Evolutionary conservation across 2,113 vertebrate genomes (phyloP), one percentile per base, ranked within the genome.

Genomic region (Phylloscopus trochilus): DNA sequence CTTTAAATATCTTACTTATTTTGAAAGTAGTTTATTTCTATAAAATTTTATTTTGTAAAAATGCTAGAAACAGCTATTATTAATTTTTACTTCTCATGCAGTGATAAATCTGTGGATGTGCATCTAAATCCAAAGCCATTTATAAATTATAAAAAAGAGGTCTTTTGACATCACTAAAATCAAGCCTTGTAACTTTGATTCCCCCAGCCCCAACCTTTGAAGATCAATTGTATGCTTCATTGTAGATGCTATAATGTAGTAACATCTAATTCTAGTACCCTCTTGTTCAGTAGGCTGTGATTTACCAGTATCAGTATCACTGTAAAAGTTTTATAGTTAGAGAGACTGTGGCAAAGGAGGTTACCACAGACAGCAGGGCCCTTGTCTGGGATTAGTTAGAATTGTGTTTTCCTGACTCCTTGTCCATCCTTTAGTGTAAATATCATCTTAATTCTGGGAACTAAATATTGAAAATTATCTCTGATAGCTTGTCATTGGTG

Each of bases 291-390:
- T 9, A 62, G 33, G 10, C 49, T 62, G 15, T 63, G 30, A 22
- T 63, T 67, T 76, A 24, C 21, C 35, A 22, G 3, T 60, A n/a
- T 59, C 4, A 37, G 30, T 78, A 47, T 10, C 7, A 12, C 3
- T 35, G 10, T 13, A 67, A 4, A 62, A n/a, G 20, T 58, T 83
- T 58, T 53, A 26, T 22, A 79, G 21, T 26, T 35, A 37, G 49
- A 75, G 41, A 56, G 90, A 47, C 13, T 24, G 20, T 4, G 1
- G 18, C 27, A 35, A 23, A 90, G 13, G 41, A 35, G 27, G 23
- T n/a, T 47, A 8, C 22, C 7, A 6, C 11, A 35, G 39, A 19
- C 0, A 4, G 16, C 63, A 26, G 31, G 14, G 2, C 17, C 7
- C 35, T 59, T 55, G 23, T 11, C 39, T 75, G 6, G 41, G 30